Evolutionary conservation across 2,888 invertebrate genomes (phyloP), one percentile per base, ranked within the genome.

Genomic region (Mimumesa dahlbomi): DNA sequence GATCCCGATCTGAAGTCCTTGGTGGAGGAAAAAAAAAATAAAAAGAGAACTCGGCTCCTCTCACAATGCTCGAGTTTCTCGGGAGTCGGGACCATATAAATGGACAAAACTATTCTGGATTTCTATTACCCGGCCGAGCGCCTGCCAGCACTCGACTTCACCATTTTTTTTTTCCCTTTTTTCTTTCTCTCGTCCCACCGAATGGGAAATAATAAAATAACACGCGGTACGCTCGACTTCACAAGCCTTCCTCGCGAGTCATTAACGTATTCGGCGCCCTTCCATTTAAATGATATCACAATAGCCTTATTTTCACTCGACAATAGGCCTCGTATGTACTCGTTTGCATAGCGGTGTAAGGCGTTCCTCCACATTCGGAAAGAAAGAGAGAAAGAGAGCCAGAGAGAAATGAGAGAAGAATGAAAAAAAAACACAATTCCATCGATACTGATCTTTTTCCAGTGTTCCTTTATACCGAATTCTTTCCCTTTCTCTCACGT

Each of bases 261-360:
- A 79, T 79, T 81, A 79, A 79, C 75, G 79, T 81, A 72, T 77
- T 75, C 78, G 77, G 48, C 66, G 52, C 59, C 58, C 69, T 54
- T 19, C 69, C 46, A 67, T 77, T 81, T 78, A 73, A 81, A 73
- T 75, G 75, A 77, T 78, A 66, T 54, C 56, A 81, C 75, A 79
- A 79, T 81, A 49, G 52, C 43, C 53, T 77, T 63, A 70, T 79
- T 79, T 67, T 45, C 59, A 16, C 14, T n/a, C 16, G 42, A 79
- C 76, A 76, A 78, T 71, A 45, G 62, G 48, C 19, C 42, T 40
- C 36, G 50, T 50, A 62, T 63, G n/a, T 34, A 7, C 54, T 54
- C 46, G 56, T 34, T 13, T 34, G 25, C 25, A 7, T 9, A 14
- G 22, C 14, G 43, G 19, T 21, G 59, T 43, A 56, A 62, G 34